phyloP scores from a whole-genome alignment of 1,140 invertebrate species.

The Caerostris darwini region DNA sequence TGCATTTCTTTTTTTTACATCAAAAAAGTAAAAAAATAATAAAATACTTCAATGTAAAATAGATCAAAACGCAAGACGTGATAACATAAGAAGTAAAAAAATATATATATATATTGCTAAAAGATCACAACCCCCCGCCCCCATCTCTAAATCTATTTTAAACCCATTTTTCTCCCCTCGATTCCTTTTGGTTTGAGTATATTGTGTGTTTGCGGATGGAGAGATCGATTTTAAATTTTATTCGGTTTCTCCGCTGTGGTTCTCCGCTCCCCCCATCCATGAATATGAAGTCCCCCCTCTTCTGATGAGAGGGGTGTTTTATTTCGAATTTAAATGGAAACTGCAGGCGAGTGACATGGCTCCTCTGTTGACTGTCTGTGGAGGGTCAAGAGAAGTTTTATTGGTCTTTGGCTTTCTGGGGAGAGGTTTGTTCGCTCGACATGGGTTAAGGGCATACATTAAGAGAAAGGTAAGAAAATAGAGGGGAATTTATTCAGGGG shows the following conservation, averaged over 20 bases:
- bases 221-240: conserved; percentile 18
- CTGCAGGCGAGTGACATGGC: not conserved
- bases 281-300: conserved; percentile 24
- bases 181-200: not conserved
- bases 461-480: not conserved
- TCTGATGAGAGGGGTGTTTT: conserved; percentile 14
- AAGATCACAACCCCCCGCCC: not conserved
- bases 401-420: conserved; percentile 7
- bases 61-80: not conserved
- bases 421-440: not conserved
- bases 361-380: not conserved
- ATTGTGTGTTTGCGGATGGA: not conserved
- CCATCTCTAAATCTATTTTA: conserved; percentile 44
- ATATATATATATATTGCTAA: not conserved
- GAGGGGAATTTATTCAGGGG: not conserved
- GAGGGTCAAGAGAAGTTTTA: not conserved
- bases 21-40: not conserved
- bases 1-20: not conserved
- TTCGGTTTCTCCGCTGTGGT: not conserved
- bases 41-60: not conserved
- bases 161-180: not conserved
- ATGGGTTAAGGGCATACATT: not conserved
- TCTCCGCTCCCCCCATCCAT: not conserved
- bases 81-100: conserved; percentile 17
- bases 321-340: conserved; percentile 24